A percentile compares a stretch with the other conserved stretches of the same genome.
Evolutionary conservation across 35 echinoderm and acorn worm genomes (phyloP).

Genomic region (Acanthaster planci): DNA sequence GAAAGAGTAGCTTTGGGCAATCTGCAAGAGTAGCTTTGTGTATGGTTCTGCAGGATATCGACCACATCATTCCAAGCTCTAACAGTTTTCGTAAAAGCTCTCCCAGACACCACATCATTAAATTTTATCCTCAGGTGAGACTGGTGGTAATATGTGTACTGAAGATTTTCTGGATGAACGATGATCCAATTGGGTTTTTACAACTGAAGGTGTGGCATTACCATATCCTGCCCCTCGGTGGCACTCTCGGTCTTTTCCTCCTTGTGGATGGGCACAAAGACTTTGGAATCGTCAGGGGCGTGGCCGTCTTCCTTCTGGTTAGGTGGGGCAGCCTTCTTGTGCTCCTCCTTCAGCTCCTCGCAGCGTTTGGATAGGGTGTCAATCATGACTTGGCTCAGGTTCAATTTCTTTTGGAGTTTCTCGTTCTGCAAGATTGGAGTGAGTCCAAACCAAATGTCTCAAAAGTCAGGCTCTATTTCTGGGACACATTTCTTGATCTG

Average conservation of each 20-base stretch:
- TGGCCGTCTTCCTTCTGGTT: background rate
- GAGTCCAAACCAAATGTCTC: background rate
- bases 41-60: too few relatives aligned
- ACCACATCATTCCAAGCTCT: too few relatives aligned
- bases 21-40: too few relatives aligned
- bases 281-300: background rate
- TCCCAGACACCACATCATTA: too few relatives aligned
- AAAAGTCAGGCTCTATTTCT: too few relatives aligned
- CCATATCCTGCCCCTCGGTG: background rate
- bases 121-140: too few relatives aligned
- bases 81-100: too few relatives aligned
- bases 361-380: conserved; percentile 3
- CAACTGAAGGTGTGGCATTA: background rate
- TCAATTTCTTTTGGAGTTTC: background rate
- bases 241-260: background rate
- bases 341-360: background rate
- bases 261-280: background rate
- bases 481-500: too few relatives aligned
- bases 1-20: too few relatives aligned
- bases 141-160: too few relatives aligned
- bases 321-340: background rate
- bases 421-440: background rate
- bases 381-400: conserved; percentile 15
- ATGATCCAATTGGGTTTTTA: too few relatives aligned
- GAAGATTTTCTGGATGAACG: too few relatives aligned